Conservation (phyloP, 2,888 invertebrate species). For the Tubulanus polymorphus region DNA sequence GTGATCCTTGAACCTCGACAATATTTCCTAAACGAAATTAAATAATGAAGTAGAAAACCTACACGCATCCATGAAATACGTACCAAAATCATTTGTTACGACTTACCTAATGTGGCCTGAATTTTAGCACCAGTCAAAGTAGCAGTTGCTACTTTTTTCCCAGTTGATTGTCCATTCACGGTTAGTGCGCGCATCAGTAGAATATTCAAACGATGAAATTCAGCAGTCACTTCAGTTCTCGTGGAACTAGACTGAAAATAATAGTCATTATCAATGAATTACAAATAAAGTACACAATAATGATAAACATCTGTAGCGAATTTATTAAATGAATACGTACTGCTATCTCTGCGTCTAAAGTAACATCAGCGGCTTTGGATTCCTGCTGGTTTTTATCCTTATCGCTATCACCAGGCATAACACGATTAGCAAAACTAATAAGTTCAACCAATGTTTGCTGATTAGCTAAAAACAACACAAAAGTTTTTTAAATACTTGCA, state of each 20-base stretch:
- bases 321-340: too few relatives aligned
- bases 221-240: conserved; percentile 81
- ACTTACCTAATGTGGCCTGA: conserved; percentile 71
- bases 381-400: too few relatives aligned
- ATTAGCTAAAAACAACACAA: too few relatives aligned
- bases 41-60: neutral
- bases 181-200: conserved; percentile 76
- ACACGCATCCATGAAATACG: too few relatives aligned
- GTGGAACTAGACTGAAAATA: too few relatives aligned
- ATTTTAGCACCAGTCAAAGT: conserved; percentile 87
- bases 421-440: conserved; percentile 78
- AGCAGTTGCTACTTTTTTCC: conserved; percentile 87
- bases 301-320: too few relatives aligned
- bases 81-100: neutral
- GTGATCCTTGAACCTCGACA: conserved; percentile 74
- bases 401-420: too few relatives aligned
- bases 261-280: too few relatives aligned
- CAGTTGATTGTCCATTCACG: conserved; percentile 60
- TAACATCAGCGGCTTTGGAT: too few relatives aligned
- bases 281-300: too few relatives aligned
- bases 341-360: too few relatives aligned
- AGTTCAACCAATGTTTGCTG: conserved; percentile 93
- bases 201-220: conserved; percentile 87
- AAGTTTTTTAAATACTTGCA: too few relatives aligned
- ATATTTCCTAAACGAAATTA: conserved; percentile 53